Evolutionary conservation across 1,140 invertebrate genomes (phyloP), one percentile per base, ranked within the genome.

Genomic region (Geopemphigus sp.): DNA sequence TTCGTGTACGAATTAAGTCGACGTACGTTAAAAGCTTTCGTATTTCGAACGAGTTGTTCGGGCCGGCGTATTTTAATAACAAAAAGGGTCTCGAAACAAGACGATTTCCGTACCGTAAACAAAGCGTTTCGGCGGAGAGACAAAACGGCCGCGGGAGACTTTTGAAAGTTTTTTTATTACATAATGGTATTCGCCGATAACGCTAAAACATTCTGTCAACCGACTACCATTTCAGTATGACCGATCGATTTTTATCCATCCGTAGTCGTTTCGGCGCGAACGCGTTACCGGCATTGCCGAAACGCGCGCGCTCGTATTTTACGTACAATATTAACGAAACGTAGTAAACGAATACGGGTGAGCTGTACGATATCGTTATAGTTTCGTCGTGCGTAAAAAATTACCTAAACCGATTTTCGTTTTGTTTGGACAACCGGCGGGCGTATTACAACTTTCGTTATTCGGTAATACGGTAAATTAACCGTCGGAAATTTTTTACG

Each of bases 101-200:
- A 24, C 12, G 64, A 68, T 47, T 68, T 32, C n/a, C 64, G 47
- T 47, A 24, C 32, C 22, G 64, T 68, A 68, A 68, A 68, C 39
- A 68, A 68, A 68, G 64, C 64, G 8, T 68, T 68, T 24, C n/a
- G n/a, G n/a, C 6, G 24, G 15, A 68, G n/a, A 68, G 12, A 45
- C 17, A 68, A 47, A 68, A 47, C n/a, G n/a, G n/a, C 64, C 64
- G 45, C 64, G 45, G 64, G 64, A 68, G 64, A 68, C 64, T 45
- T 68, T 47, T 15, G n/a, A n/a, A 68, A 66, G 24, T 24, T n/a
- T 68, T 68, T 68, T n/a, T 47, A 47, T 24, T 68, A 68, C 32
- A 45, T 47, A 68, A 47, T 68, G 5, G 39, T 68, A 68, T 68
- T 47, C 64, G 47, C n/a, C 47, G 64, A 68, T 68, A 68, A 47